A percentile compares a stretch with the other conserved stretches of the same genome.
Evolutionary conservation across 2,888 invertebrate genomes (phyloP).

Genomic region (Epinotia bilunana): DNA sequence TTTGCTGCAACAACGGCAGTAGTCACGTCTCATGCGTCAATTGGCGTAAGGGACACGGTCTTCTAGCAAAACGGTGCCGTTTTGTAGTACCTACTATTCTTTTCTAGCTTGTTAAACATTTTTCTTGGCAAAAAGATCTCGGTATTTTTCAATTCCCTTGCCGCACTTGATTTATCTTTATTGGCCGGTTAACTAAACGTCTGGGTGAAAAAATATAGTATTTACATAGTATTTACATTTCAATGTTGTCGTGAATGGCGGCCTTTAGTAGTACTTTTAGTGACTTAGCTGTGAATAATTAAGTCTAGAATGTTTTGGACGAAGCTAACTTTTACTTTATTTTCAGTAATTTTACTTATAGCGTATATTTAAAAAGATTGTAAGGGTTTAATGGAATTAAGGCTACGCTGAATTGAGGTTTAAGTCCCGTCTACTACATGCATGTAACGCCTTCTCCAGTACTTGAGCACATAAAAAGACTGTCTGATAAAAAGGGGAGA

Average conservation of each 20-base stretch:
- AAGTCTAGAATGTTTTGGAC: background rate
- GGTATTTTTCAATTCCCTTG: slow-evolving; percentile 42
- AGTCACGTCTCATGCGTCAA: background rate
- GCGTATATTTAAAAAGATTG: no score
- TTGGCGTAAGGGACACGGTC: background rate
- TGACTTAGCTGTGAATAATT: background rate
- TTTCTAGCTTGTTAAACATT: slow-evolving; percentile 42
- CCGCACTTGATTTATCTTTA: slow-evolving; percentile 43
- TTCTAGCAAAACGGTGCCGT: background rate
- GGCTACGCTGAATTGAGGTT: no score
- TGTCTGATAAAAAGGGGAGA: no score
- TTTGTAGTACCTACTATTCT: background rate
- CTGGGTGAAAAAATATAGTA: slow-evolving; percentile 58
- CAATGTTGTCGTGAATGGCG: slow-evolving; percentile 60
- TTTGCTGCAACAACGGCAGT: slow-evolving; percentile 10
- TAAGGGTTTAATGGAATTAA: no score
- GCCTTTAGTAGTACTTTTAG: slow-evolving; percentile 46
- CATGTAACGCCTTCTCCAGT: no score
- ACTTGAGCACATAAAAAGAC: no score
- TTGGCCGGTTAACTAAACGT: slow-evolving; percentile 47
- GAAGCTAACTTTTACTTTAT: background rate
- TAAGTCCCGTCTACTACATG: no score
- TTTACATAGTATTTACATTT: slow-evolving; percentile 74
- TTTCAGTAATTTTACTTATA: no score
- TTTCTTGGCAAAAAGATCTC: slow-evolving; percentile 42